Evolutionary conservation across 2,888 invertebrate species (phyloP).

Genomic region (Drosophila conformis): DNA sequence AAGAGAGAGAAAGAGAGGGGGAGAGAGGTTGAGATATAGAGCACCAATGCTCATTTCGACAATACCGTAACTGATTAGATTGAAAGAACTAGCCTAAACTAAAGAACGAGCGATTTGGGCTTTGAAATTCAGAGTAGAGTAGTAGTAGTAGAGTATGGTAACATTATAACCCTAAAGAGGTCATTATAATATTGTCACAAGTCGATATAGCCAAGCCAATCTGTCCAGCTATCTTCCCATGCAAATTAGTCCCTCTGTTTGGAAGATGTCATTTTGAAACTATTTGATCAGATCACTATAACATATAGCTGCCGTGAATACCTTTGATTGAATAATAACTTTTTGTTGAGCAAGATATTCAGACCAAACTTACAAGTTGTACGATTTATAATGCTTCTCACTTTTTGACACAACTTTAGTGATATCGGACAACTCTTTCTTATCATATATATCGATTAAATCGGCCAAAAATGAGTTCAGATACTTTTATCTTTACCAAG

Average conservation of each 20-base stretch:
- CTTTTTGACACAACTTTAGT: background rate
- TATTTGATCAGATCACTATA: background rate
- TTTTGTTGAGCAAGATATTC: background rate
- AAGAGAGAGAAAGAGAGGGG: no score
- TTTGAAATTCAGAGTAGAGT: background rate
- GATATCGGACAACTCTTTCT: background rate
- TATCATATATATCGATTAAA: background rate
- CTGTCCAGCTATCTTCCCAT: background rate
- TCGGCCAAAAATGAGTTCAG: background rate
- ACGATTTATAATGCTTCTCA: background rate
- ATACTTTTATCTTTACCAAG: background rate
- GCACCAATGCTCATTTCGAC: background rate
- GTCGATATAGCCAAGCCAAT: background rate
- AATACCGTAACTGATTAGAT: background rate
- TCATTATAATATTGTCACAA: background rate
- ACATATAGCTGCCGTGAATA: background rate
- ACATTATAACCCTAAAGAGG: no score
- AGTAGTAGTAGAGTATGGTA: background rate
- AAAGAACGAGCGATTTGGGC: no score
- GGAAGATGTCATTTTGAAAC: background rate
- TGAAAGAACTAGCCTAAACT: background rate
- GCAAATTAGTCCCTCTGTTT: background rate
- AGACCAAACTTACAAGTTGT: background rate
- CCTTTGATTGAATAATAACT: background rate
- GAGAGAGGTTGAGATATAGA: no score